Evolutionary conservation across 2,888 invertebrate species (phyloP), one percentile per base, ranked within the genome.

Genomic region (Coremacera marginata): DNA sequence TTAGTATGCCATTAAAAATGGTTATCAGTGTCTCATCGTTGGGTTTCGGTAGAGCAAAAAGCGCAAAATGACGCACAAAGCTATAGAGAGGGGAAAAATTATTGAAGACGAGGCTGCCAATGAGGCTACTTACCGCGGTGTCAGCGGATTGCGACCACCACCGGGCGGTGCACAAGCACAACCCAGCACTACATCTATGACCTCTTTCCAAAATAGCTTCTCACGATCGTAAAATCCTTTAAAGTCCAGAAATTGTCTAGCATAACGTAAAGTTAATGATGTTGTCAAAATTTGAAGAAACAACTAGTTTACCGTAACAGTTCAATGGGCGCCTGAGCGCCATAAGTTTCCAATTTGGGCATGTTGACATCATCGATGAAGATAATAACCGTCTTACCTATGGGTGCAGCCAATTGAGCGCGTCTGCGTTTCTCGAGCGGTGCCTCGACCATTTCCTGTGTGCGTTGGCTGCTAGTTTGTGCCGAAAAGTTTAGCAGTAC

Each of bases 291-390:
- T 14, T 16, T 5, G 7, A 44, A 31, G 49, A 37, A 8, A 65
- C 8, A 65, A 31, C 1, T 3, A 9, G 19, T 52, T 62, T 88
- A 94, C 93, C 96, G 91, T 31, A 98, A 90, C 34, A 98, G 89
- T 90, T 98, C 98, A 77, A 97, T 95, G 0, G 97, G 95, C 7
- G 97, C 96, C 86, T 97, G 97, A 11, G 97, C 95, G 9, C 97
- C 98, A 84, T 97, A 98, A 0, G 93, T 93, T 88, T 94, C 96
- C 84, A 94, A 90, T 86, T 93, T 93, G 0, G 97, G 97, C 97
- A 97, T 97, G 86, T 97, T 97, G 0, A 97, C 94, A 86, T 97
- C 97, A 85, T 97, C 97, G 27, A 97, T 94, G 84, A 97, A 96
- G 76, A 96, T 92, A 3, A 96, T 92, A 0, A 97, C 92, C 78